Conservation (phyloP, 2,888 invertebrate species). For the Choristoneura rosaceana region DNA sequence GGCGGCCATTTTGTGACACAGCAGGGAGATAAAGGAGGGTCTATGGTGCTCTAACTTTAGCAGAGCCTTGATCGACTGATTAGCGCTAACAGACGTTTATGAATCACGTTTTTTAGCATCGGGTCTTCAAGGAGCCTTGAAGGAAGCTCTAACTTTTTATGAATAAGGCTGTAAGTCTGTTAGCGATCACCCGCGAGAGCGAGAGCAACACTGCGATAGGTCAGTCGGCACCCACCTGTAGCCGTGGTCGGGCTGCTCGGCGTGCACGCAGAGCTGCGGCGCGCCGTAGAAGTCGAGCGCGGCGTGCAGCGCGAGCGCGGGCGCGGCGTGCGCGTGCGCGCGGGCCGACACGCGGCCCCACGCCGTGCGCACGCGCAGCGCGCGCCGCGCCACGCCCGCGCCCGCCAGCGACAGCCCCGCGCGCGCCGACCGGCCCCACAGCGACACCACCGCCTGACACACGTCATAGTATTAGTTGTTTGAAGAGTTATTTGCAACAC, state of each 20-base stretch:
- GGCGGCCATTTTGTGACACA: too few relatives aligned
- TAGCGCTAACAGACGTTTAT: too few relatives aligned
- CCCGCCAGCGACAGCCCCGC: constrained; percentile 48
- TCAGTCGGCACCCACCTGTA: constrained; percentile 37
- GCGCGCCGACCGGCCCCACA: constrained; percentile 57
- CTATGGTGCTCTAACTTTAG: too few relatives aligned
- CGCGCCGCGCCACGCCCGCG: constrained; percentile 40
- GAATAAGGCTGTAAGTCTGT: too few relatives aligned
- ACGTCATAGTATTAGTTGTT: too few relatives aligned
- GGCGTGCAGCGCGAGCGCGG: constrained; percentile 56
- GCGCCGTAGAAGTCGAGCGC: constrained; percentile 66
- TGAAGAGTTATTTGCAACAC: too few relatives aligned
- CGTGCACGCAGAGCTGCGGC: constrained; percentile 70
- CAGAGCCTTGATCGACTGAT: too few relatives aligned
- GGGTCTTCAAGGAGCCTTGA: too few relatives aligned
- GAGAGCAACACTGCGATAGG: not conserved
- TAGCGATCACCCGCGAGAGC: too few relatives aligned
- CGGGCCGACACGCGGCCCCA: constrained; percentile 39
- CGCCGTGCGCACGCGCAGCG: constrained; percentile 48
- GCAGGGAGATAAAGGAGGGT: too few relatives aligned
- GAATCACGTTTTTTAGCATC: too few relatives aligned
- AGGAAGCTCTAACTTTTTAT: too few relatives aligned
- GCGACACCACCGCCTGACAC: constrained; percentile 55
- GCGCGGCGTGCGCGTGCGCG: constrained; percentile 48
- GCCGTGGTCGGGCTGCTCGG: constrained; percentile 46